Evolutionary conservation across 2,797 vertebrate species (phyloP).

Genomic region (Clamator glandarius): DNA sequence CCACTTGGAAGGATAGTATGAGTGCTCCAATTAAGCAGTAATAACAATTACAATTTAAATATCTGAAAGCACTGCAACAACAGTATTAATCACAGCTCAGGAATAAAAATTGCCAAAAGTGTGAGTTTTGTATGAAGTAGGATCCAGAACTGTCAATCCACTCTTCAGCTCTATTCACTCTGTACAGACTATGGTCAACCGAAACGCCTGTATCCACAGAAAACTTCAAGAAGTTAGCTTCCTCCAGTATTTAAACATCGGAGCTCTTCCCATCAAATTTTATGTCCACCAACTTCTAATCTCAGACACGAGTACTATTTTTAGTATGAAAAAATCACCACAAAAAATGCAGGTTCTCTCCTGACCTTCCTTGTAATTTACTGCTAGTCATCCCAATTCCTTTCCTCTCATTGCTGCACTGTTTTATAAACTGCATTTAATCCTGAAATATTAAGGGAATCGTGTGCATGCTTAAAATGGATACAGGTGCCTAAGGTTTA

Average conservation of each 20-base stretch:
- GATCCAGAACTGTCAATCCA: not conserved
- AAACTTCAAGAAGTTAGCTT: slow-evolving; percentile 1
- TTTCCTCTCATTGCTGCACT: not conserved
- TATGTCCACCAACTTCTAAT: not conserved
- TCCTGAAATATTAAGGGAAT: not conserved
- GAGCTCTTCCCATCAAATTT: not conserved
- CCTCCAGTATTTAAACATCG: not conserved
- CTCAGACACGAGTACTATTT: not conserved
- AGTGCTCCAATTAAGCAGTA: not conserved
- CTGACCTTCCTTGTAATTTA: not conserved
- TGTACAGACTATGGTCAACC: not conserved
- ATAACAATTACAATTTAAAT: not conserved
- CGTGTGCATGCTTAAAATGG: not conserved
- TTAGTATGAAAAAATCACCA: not conserved
- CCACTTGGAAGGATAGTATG: not conserved
- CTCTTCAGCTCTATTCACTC: not conserved
- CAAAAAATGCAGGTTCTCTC: not conserved
- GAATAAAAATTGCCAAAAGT: not conserved
- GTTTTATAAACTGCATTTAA: not conserved
- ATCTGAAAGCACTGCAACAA: not conserved
- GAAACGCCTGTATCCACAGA: not conserved
- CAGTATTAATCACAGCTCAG: not conserved
- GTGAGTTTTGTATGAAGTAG: not conserved
- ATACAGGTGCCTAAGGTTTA: not conserved
- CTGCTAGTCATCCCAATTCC: not conserved